These are phyloP conservation scores for Meda fulgida DNA, from an alignment of 2,797 vertebrate species.

Conservation along the genomic window DNA sequence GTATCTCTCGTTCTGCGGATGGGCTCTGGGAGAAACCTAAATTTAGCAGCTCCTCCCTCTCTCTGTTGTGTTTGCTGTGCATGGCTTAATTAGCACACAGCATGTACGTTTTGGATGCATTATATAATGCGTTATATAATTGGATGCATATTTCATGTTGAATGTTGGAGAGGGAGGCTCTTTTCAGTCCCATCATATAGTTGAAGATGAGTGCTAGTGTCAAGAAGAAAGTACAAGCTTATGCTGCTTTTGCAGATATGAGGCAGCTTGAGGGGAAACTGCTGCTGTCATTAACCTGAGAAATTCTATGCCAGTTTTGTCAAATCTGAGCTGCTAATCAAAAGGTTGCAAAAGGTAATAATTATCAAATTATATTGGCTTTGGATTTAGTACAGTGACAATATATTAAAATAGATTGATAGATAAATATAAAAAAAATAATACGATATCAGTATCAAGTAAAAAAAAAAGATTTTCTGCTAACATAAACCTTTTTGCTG, in stretches of 20 bases:
- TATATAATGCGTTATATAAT: constrained; percentile 75
- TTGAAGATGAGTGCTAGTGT: constrained; percentile 44
- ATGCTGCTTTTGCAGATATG: background rate
- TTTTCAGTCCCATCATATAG: constrained; percentile 44
- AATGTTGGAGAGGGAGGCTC: constrained; percentile 42
- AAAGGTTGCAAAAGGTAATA: constrained; percentile 2
- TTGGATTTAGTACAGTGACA: background rate
- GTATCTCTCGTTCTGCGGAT: constrained; percentile 50
- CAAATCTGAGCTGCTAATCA: background rate
- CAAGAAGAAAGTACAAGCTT: constrained; percentile 32
- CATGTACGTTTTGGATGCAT: constrained; percentile 54
- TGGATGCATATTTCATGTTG: constrained; percentile 76
- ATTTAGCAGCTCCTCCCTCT: constrained; percentile 65
- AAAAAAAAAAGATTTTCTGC: background rate
- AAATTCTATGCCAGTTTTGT: background rate
- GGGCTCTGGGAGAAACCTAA: constrained; percentile 67
- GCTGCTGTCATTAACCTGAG: background rate
- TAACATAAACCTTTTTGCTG: background rate
- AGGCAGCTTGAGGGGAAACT: background rate
- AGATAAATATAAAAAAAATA: background rate
- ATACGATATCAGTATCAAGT: background rate
- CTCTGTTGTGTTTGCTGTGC: constrained; percentile 66
- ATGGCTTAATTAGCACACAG: constrained; percentile 74
- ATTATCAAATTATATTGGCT: background rate
- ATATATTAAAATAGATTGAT: background rate